phyloP scores from a whole-genome alignment of 2,113 vertebrate species.

The Laterallus jamaicensis region DNA sequence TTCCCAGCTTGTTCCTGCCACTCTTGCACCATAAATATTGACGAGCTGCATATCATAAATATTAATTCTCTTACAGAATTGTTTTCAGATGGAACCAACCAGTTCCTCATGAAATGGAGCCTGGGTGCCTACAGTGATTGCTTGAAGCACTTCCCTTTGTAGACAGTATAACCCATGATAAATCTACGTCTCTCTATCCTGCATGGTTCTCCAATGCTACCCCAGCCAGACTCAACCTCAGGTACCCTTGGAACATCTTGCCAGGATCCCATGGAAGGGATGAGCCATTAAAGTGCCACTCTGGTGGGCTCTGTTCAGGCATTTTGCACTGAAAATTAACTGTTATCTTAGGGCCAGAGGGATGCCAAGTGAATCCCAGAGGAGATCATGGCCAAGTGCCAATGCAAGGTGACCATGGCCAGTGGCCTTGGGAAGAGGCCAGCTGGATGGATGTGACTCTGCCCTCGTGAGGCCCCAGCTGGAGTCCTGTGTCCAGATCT shows the following conservation, averaged over 20 bases:
- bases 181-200: background rate
- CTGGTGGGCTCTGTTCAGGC: background rate
- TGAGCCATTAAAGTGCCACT: background rate
- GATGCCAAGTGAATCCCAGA: background rate
- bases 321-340: background rate
- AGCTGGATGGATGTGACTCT: background rate
- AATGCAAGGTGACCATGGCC: background rate
- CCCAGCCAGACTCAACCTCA: background rate
- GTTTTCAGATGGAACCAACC: background rate
- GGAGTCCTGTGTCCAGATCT: no score
- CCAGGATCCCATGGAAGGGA: background rate
- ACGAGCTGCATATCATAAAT: background rate
- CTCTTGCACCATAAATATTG: background rate
- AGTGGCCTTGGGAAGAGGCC: background rate
- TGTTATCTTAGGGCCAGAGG: background rate
- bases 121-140: background rate
- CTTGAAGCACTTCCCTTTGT: background rate
- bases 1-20: background rate
- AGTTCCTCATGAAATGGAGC: background rate
- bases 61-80: background rate
- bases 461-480: no score
- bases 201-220: fast-evolving
- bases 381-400: background rate
- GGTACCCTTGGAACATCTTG: background rate
- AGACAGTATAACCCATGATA: background rate